A percentile compares a stretch with the other conserved stretches of the same genome.
phyloP scores from a whole-genome alignment of 1,140 invertebrate species.

The Neotoxoptera formosana region DNA sequence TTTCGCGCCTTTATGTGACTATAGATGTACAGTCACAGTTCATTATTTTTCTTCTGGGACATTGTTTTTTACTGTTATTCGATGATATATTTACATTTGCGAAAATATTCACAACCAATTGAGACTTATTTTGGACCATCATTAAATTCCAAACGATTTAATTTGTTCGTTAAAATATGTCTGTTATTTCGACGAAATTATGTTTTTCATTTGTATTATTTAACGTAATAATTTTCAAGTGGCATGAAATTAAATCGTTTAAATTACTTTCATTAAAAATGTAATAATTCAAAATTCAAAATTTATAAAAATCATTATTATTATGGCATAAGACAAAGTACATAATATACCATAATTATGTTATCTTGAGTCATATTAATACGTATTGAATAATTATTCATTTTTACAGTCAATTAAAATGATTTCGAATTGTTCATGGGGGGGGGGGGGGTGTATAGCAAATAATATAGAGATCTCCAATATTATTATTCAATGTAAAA shows the following conservation, averaged over 20 bases:
- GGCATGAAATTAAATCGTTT: background rate
- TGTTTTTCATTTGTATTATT: background rate
- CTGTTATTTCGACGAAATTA: background rate
- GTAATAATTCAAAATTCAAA: no score
- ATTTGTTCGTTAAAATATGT: conserved; percentile 27
- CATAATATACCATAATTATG: no score
- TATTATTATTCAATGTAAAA: no score
- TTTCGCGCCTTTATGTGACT: background rate
- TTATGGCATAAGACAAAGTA: no score
- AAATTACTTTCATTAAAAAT: background rate
- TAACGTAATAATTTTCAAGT: background rate
- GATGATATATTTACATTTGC: background rate
- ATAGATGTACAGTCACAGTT: background rate
- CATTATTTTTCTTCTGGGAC: background rate
- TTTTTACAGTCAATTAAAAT: no score
- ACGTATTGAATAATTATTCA: no score
- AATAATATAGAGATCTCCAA: no score
- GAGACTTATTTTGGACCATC: background rate
- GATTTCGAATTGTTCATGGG: no score
- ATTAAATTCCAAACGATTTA: background rate
- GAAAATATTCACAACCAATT: background rate
- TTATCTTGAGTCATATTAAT: no score
- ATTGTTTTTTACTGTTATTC: background rate
- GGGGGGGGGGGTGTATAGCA: no score
- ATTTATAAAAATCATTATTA: no score